Base-by-base conservation (phyloP, 2,888 invertebrate genomes). In the Habrosyne pyritoides region DNA sequence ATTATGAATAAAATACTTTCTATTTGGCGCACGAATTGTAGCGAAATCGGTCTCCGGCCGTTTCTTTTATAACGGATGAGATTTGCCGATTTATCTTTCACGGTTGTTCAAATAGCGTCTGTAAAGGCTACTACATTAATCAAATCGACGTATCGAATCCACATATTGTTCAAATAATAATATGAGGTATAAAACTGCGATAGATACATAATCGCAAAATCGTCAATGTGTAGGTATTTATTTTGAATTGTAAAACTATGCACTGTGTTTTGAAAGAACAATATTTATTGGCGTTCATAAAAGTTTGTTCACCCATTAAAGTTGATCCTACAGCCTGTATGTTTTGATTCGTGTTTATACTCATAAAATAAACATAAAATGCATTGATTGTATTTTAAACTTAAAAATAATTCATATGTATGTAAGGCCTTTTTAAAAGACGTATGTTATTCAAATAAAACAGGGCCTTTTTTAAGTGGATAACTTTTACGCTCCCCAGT, bases 61-160 rank as follows among this genome's bases (percentile, higher is more conserved):
- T 49, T 14, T 50, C 7, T 14, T 14, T n/a, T n/a, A 18, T 26
- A 14, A 30, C 28, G 2, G 42, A 18, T 18, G 18, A 42, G 8
- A 42, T 4, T 50, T 2, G 26, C 26, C 28, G 21, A 50, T 50
- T 50, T 28, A 28, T 50, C 28, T 50, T 28, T 28, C 50, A 50
- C 5, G 18, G 8, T 18, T 42, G 8, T 42, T 33, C n/a, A n/a
- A 24, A 42, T 8, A 10, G 28, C 21, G 30, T 30, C 50, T 28
- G 6, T 49, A 8, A 28, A 49, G 12, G 18, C 12, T 2, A 18
- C 18, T 18, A 28, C 14, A 49, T 49, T 26, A 42, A 42, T 18
- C 42, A 42, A 8, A 42, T 42, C 33, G n/a, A n/a, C 33, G 33
- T 33, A 33, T 42, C 42, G 14, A n/a, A 14, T 42, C n/a, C 42